phyloP scores from a whole-genome alignment of 2,113 vertebrate genomes.

The Grallaria varia region DNA sequence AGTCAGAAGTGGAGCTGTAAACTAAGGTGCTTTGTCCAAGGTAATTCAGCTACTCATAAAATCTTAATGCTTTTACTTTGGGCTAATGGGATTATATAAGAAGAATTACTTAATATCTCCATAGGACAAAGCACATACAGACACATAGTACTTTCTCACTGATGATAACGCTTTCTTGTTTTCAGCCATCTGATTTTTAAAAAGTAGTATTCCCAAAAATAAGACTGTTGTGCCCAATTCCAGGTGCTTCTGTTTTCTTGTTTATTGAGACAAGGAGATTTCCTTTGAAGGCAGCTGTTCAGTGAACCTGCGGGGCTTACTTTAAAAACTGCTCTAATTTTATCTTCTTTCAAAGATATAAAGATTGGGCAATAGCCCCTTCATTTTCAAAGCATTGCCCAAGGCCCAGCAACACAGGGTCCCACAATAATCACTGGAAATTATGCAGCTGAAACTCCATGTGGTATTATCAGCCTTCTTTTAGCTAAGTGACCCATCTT shows the following conservation, averaged over 20 bases:
- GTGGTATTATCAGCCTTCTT: background rate
- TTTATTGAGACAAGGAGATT: background rate
- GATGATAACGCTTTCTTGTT: background rate
- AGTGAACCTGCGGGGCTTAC: slow-evolving; percentile 36
- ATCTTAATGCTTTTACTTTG: background rate
- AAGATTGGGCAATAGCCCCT: slow-evolving; percentile 41
- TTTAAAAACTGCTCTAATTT: slow-evolving; percentile 34
- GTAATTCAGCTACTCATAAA: background rate
- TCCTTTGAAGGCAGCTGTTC: slow-evolving; percentile 54
- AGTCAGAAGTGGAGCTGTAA: background rate
- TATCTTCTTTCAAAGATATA: slow-evolving; percentile 36
- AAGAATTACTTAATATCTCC: background rate
- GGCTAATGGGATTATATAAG: slow-evolving; percentile 8
- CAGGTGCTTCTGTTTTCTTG: slow-evolving; percentile 33
- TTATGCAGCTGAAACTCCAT: slow-evolving; percentile 7
- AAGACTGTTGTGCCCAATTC: background rate
- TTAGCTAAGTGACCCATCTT: background rate
- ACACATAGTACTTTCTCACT: background rate
- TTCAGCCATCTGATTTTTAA: background rate
- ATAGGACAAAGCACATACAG: background rate
- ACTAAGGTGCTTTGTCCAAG: background rate
- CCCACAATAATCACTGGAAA: slow-evolving; percentile 8
- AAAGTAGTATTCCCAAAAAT: background rate
- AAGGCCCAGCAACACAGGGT: slow-evolving; percentile 16
- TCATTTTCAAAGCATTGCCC: slow-evolving; percentile 54